Percentiles rank a stretch among this genome's conserved stretches.
These are phyloP conservation scores for Micromussa lordhowensis DNA, from an alignment of 92 coral and sea anemone species.

Conservation along the genomic window DNA sequence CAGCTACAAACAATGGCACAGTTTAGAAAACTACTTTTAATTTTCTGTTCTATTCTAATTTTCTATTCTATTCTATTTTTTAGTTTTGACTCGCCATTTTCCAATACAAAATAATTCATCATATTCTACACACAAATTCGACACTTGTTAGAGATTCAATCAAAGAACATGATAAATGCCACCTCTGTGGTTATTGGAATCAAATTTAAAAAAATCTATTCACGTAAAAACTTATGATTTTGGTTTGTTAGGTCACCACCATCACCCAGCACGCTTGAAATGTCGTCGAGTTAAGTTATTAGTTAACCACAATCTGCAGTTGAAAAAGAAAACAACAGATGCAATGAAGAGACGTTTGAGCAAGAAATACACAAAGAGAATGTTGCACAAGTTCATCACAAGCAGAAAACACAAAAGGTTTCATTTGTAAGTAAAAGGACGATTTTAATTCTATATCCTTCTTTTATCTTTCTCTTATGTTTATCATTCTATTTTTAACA, in stretches of 20 bases:
- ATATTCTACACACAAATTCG: too few species aligned
- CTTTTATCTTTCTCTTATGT: not conserved
- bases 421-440: conserved; percentile 1
- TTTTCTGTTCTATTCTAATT: not conserved
- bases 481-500: not conserved
- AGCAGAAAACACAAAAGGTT: conserved; percentile 7
- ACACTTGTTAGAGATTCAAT: too few species aligned
- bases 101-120: too few species aligned
- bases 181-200: too few species aligned
- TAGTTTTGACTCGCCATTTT: too few species aligned
- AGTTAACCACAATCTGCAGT: conserved; percentile 21
- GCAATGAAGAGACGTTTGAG: conserved; percentile 10
- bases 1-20: not conserved
- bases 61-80: not conserved
- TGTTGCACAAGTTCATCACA: conserved; percentile 13
- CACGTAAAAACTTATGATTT: not conserved
- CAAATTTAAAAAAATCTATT: too few species aligned
- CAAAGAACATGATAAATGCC: too few species aligned
- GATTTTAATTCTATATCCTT: not conserved
- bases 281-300: conserved; percentile 37
- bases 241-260: not conserved
- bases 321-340: conserved; percentile 6
- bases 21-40: not conserved
- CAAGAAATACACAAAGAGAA: not conserved
- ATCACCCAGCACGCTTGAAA: conserved; percentile 6